Base-by-base conservation (phyloP, 2,113 vertebrate species). In the Siniperca knerii region DNA sequence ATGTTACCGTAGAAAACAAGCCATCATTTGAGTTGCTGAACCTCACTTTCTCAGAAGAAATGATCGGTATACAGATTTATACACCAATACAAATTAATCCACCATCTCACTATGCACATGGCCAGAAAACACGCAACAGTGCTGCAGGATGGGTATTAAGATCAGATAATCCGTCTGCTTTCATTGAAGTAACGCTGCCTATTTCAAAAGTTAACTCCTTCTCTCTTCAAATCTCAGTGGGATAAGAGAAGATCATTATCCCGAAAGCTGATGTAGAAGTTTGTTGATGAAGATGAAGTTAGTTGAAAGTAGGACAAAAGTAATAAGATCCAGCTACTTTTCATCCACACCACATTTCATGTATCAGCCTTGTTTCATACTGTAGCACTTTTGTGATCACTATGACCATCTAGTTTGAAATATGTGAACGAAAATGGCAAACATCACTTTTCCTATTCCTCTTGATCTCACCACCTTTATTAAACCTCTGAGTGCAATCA, bases 301-400 rank as follows among this genome's bases (percentile, higher is more conserved):
- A 46, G 81, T 48, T 73, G 46, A 93, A 94, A 92, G 91, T 91
- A 88, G 90, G 90, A 92, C 90, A 89, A 92, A 84, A 62, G 69
- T 91, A 88, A 92, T 92, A 88, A 87, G 58, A 88, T n/a, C 23
- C 46, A 76, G 76, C 54, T 77, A n/a, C 79, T 64, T 87, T 77
- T 83, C 44, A 76, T 83, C 82, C 76, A 20, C 64, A 20, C 16
- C 66, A 62, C 50, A 79, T 77, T 81, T 75, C 52, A 52, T 67
- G n/a, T 23, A 48, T 25, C 54, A 46, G 23, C 48, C 77, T 50
- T 35, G n/a, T 77, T 73, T 87, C 67, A 68, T 37, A 33, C 55
- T n/a, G 0, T 6, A 23, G 67, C 55, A 20, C 42, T 57, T 81
- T 48, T 25, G 29, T 21, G 46, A 74, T 82, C 25, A 2, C 33